Evolutionary conservation across 2,113 vertebrate species (phyloP).

Genomic region (Capreolus pygargus): DNA sequence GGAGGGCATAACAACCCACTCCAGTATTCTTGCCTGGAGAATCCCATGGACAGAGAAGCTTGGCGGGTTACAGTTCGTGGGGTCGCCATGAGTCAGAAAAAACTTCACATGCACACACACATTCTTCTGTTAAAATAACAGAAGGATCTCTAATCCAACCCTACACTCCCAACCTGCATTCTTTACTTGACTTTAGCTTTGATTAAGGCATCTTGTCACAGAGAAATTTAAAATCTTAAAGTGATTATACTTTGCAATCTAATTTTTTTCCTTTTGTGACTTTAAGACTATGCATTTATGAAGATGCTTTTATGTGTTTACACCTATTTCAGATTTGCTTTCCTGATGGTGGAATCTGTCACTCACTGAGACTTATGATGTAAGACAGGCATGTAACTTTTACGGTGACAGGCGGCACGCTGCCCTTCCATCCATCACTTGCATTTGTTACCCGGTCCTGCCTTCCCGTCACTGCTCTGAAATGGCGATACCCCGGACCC

Average conservation of each 20-base stretch:
- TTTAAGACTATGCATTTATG: neutral
- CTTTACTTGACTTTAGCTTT: neutral
- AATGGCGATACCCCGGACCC: neutral
- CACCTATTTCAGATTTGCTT: neutral
- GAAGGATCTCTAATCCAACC: neutral
- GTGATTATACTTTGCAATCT: neutral
- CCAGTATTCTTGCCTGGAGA: neutral
- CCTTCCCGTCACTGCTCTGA: neutral
- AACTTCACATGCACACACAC: neutral
- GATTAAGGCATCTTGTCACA: neutral
- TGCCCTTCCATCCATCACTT: neutral
- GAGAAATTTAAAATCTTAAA: neutral
- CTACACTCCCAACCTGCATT: accelerated
- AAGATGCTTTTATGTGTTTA: neutral
- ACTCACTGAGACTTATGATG: accelerated
- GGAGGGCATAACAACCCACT: neutral
- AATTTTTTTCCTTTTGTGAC: no score
- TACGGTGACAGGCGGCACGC: neutral
- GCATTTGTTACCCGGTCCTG: accelerated
- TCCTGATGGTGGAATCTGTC: no score
- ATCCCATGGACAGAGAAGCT: neutral
- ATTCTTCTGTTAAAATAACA: neutral
- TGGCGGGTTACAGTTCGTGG: neutral
- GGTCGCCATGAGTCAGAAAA: neutral
- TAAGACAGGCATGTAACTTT: neutral